Evolutionary conservation across 2,888 invertebrate species (phyloP), one percentile per base, ranked within the genome.

Genomic region (Trachelus tabidus): DNA sequence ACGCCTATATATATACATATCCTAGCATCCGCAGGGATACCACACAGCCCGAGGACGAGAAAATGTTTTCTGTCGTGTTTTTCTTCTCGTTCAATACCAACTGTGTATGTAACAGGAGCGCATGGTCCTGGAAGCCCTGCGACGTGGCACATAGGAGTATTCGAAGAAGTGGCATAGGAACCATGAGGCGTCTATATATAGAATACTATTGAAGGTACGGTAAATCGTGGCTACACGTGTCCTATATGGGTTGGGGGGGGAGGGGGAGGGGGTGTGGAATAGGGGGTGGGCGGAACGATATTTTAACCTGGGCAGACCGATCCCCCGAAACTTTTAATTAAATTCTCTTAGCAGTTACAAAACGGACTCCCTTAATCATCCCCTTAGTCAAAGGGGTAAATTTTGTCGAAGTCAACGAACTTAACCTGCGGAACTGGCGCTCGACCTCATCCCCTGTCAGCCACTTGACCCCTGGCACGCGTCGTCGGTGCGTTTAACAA

Each of bases 281-380:
- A 11, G 11, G 37, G 37, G 37, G 37, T 37, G 37, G 12, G 12
- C 1, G 15, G 15, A 56, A 56, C 40, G 40, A 56, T 56, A 56
- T 56, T 23, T 56, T 23, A 56, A 56, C 40, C 23, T 23, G 40
- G 40, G 40, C 40, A 56, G 9, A 56, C 15, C 23, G 2, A 23
- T 23, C 9, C 23, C 56, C 23, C 56, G 78, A 79, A 83, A 83
- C 80, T 83, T 83, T 80, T 81, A 81, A 83, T 83, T 83, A 83
- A 83, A 83, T 81, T 80, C 78, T 79, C 80, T 75, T 73, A 69
- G 73, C 73, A 73, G 76, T 78, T 75, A 77, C 68, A 33, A 76
- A 82, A 77, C 78, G 76, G 77, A 73, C 75, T 75, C 79, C 76
- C 79, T 83, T 79, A 80, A 83, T 83, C 80, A 81, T 80, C 77